phyloP scores from a whole-genome alignment of 2,797 vertebrate species.

The Eulemur mongoz region DNA sequence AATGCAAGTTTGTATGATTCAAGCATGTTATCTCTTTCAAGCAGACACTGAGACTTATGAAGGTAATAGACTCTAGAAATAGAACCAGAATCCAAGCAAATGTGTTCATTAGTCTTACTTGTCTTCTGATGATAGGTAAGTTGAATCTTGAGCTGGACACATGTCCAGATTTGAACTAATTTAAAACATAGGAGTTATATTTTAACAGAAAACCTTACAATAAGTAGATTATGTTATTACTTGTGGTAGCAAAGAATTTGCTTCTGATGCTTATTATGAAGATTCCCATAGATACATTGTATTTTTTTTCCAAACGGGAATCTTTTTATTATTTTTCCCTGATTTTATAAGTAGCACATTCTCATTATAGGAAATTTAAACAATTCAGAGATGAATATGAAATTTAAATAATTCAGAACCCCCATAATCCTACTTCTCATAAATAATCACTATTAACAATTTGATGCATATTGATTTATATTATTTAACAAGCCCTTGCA shows the following conservation, averaged over 20 bases:
- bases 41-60: slow-evolving; percentile 38
- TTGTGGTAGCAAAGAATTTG: slow-evolving; percentile 6
- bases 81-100: slow-evolving; percentile 46
- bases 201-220: slow-evolving; percentile 45
- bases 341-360: slow-evolving; percentile 15
- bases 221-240: not conserved
- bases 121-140: slow-evolving; percentile 55
- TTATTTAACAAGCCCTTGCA: not conserved
- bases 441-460: not conserved
- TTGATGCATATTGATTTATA: not conserved
- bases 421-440: not conserved
- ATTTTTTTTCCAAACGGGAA: not conserved
- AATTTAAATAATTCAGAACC: slow-evolving; percentile 13
- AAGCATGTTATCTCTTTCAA: slow-evolving; percentile 61
- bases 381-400: slow-evolving; percentile 35
- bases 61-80: slow-evolving; percentile 48
- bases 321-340: not conserved
- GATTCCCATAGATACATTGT: not conserved
- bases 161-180: slow-evolving; percentile 30
- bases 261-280: not conserved
- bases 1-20: slow-evolving; percentile 48
- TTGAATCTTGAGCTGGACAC: slow-evolving; percentile 51
- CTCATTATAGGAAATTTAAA: slow-evolving; percentile 36
- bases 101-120: slow-evolving; percentile 60
- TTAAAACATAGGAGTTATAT: slow-evolving; percentile 15